Base-by-base conservation (phyloP, 2,888 invertebrate genomes). In the Lacanobia wlatinum region DNA sequence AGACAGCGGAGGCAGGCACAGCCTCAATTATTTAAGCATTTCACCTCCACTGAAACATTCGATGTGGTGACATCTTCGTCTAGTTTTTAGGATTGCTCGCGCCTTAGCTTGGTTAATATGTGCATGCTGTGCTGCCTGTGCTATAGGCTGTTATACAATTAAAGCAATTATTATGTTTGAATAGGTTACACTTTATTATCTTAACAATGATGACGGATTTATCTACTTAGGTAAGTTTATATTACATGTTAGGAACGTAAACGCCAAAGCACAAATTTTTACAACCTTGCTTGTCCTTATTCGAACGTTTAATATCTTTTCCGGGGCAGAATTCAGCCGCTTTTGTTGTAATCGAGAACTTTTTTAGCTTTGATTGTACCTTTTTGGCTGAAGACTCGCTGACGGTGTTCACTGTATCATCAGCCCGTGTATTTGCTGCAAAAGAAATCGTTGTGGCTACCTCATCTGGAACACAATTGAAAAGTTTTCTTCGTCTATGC, bases 341-440 rank as follows among this genome's bases (percentile, higher is more conserved):
- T 75, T 69, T 84, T 28, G 84, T 84, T 34, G 71, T 77, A 59
- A 81, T 59, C 9, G 84, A 81, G 14, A 81, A 75, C 38, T 53
- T 74, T 46, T 60, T 81, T 23, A 84, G 43, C 70, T 61, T 84
- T 16, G 52, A 63, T 6, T 80, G 66, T 52, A 76, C 58, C 9
- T 55, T 68, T 61, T 69, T 61, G 10, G 58, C 59, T n/a, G 78
- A 63, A 0, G 73, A 21, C 0, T 73, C 55, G 28, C n/a, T 64
- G 1, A 10, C 46, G 21, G 38, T 52, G 7, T 60, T 65, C 12
- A 43, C 21, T 52, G 43, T 71, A 21, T 21, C 43, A 71, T 52
- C 34, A 46, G 58, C 2, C 18, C 48, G 21, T 38, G 38, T 48
- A 43, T 59, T 40, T 9, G 52, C 43, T 56, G 76, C 52, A 50